Base-by-base conservation (phyloP, 2,888 invertebrate species). In the Cryptocephalus primarius region DNA sequence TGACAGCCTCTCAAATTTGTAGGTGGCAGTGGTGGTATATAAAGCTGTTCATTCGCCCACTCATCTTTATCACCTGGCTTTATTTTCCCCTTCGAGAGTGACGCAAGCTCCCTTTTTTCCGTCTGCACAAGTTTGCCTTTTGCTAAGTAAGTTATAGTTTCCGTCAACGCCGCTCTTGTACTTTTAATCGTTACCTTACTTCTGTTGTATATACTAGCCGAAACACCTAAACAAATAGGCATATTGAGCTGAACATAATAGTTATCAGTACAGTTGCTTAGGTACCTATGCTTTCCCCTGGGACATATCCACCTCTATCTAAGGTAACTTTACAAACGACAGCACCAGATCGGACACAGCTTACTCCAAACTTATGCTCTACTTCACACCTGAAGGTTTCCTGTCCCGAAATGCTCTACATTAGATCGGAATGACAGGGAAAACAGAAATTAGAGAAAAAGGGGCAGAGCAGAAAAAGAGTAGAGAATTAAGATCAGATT, bases 1-100 rank as follows among this genome's bases (percentile, higher is more conserved):
- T 92, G 91, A 67, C 94, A 95, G 48, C 93, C 93, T 59, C 92
- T 79, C 46, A 95, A 77, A 75, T 92, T 91, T 51, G 94, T 94
- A 34, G 94, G 94, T 52, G 94, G 94, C 60, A 95, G 73, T 32
- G 94, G 93, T 50, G 94, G 94, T 54, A 95, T 90, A 69, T 90
- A 88, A 46, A 94, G 79, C 65, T 88, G 83, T 68, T 92, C 90
- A 65, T 84, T 86, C 51, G 84, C 80, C 89, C 92, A 93, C 68
- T 83, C 82, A 66, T 89, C 90, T 48, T 80, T 79, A 57, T 80
- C 85, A 38, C 88, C 88, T 1, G 88, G 80, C 13, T 87, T 79
- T 54, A 88, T 83, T 75, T 88, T 88, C 40, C 89, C 89, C 61
- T 85, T 79, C 42, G 79, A 75, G 53, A 90, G 75, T 12, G 84